Percentiles rank a stretch among this genome's conserved stretches.
Conservation (phyloP, 2,113 vertebrate species). For the Anolis sagrei region DNA sequence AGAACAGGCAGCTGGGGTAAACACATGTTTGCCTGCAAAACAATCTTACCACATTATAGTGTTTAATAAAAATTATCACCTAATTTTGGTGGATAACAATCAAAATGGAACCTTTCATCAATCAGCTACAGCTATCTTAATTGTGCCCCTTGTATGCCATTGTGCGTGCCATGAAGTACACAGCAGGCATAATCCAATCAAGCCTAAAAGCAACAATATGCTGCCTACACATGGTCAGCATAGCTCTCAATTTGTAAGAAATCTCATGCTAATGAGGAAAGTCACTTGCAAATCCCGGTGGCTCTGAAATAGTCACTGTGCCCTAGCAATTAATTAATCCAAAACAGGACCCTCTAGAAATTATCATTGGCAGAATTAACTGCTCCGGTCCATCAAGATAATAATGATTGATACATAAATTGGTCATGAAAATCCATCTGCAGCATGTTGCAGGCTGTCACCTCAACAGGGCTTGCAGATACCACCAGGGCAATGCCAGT, state of each 20-base stretch:
- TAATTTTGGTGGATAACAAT: neutral
- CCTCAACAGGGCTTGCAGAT: rapidly evolving
- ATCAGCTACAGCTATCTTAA: neutral
- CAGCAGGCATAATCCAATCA: neutral
- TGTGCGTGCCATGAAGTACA: neutral
- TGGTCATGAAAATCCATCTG: constrained; percentile 12
- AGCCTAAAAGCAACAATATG: neutral
- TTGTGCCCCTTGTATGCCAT: neutral
- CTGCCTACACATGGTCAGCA: rapidly evolving
- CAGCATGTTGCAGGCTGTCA: neutral
- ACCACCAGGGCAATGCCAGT: neutral
- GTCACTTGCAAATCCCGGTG: neutral
- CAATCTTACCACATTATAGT: neutral
- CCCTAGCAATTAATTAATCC: constrained; percentile 61
- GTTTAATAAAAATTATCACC: neutral
- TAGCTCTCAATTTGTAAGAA: neutral
- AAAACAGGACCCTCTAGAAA: constrained; percentile 56
- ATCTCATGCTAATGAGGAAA: neutral
- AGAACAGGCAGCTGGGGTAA: neutral
- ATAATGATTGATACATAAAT: constrained; percentile 33
- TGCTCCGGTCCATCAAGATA: constrained; percentile 59
- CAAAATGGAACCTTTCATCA: neutral
- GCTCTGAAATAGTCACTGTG: neutral
- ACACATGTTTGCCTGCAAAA: neutral
- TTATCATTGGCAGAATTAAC: constrained; percentile 64